Base-by-base conservation (phyloP, 2,113 vertebrate species). In the Sinocyclocheilus maitianheensis region DNA sequence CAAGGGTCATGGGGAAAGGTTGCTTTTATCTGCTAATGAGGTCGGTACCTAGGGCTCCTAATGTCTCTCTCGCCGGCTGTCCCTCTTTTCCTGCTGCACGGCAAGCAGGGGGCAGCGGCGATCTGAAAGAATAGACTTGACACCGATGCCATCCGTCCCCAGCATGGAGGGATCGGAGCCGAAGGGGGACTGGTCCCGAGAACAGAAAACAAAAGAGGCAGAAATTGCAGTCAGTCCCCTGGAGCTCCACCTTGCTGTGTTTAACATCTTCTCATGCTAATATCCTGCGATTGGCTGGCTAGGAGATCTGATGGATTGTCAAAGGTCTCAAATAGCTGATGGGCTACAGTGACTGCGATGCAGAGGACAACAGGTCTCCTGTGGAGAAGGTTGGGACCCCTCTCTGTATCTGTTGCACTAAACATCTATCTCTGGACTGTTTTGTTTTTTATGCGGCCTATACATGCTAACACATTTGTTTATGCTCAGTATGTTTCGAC, bases 21-120 rank as follows among this genome's bases (percentile, higher is more conserved):
- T 93, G 93, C 93, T 95, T 95, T 95, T 93, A 94, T 95, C 93
- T 91, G 90, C 92, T 95, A 94, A 95, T 94, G 93, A 94, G 92
- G 92, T 94, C 87, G 88, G 60, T 94, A 94, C 93, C 93, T 94
- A 93, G 89, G 92, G 93, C 90, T 93, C 84, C 46, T 26, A 84
- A 51, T 79, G 78, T 85, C 72, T 87, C 90, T 92, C 88, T 91
- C 91, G 89, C 81, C 4, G 75, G 84, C 85, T 92, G 88, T 88
- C 88, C 88, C 89, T 92, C 90, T 83, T 86, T 26, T 53, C 75
- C 84, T 74, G 58, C 88, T 76, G 84, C 40, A 71, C 58, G 12
- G 71, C 43, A 46, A 5, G 16, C 58, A 85, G 82, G 86, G 65
- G 88, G 84, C 72, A 90, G 12, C 30, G 85, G 11, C 12, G 78